phyloP scores from a whole-genome alignment of 2,797 vertebrate genomes.

The Phrynocephalus guinanensis region DNA sequence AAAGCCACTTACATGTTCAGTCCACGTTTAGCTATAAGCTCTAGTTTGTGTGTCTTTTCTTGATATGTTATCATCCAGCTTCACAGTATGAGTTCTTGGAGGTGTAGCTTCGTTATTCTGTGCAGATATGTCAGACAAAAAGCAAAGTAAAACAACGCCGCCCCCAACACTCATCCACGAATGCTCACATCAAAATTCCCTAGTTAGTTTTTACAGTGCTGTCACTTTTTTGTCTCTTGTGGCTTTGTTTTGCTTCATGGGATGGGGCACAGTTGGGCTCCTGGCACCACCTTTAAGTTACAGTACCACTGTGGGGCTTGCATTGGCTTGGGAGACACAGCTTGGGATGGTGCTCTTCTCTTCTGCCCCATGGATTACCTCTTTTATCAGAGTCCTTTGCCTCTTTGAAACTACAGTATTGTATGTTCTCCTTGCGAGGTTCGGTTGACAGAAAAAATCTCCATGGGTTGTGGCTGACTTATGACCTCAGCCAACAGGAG shows the following conservation, averaged over 20 bases:
- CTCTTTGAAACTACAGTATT: not conserved
- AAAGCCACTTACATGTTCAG: conserved; percentile 22
- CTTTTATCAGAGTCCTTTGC: not conserved
- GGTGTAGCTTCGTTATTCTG: too few species aligned
- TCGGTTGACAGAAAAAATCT: not conserved
- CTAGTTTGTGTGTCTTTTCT: not conserved
- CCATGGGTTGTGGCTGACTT: too few species aligned
- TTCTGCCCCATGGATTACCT: not conserved
- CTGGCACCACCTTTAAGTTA: not conserved
- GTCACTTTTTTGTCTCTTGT: too few species aligned
- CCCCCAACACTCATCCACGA: too few species aligned
- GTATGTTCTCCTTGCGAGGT: not conserved
- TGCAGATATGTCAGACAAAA: too few species aligned
- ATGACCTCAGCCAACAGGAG: not conserved
- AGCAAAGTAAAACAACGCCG: too few species aligned
- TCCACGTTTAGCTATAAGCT: not conserved
- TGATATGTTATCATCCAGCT: not conserved
- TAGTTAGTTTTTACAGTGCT: too few species aligned
- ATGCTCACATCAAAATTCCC: too few species aligned
- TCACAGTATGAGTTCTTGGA: too few species aligned
- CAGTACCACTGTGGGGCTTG: not conserved
- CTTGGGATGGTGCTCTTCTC: too few species aligned
- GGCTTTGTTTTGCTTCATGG: not conserved
- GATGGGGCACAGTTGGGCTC: not conserved
- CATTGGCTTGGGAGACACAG: not conserved